Evolutionary conservation across 1,140 invertebrate genomes (phyloP).

Genomic region (Zaprionus camerounensis): DNA sequence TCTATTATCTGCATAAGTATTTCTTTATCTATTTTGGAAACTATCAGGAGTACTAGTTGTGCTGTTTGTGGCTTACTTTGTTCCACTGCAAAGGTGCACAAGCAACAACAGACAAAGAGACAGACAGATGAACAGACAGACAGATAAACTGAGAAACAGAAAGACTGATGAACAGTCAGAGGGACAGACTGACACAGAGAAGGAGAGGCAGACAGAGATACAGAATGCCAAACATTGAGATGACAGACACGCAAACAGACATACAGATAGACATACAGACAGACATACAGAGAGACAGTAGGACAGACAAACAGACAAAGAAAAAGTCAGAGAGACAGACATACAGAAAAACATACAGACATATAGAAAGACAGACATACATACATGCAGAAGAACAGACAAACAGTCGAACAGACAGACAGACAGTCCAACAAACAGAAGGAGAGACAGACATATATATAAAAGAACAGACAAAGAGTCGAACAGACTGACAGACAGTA

Average conservation of each 20-base stretch:
- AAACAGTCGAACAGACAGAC: not conserved
- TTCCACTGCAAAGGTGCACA: slow-evolving; percentile 6
- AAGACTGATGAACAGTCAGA: not conserved
- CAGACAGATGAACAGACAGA: not conserved
- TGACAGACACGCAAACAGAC: too few species aligned
- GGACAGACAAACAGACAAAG: not conserved
- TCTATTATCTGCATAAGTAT: too few species aligned
- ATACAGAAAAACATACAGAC: not conserved
- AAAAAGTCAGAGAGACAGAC: not conserved
- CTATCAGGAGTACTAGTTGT: too few species aligned
- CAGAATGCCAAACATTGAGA: slow-evolving; percentile 4
- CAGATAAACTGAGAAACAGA: not conserved
- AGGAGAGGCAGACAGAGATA: too few species aligned
- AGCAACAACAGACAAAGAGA: slow-evolving; percentile 49
- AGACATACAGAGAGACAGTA: slow-evolving; percentile 10
- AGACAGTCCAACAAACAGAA: too few species aligned
- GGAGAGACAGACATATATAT: not conserved
- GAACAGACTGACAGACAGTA: not conserved
- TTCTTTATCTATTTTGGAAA: too few species aligned
- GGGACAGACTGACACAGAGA: slow-evolving; percentile 4
- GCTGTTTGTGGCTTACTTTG: not conserved
- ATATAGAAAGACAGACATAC: not conserved
- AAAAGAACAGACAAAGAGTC: not conserved
- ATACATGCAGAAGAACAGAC: too few species aligned
- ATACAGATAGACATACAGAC: not conserved